Evolutionary conservation across 1,140 invertebrate species (phyloP), one percentile per base, ranked within the genome.

Genomic region (Drosophila sulfurigaster): DNA sequence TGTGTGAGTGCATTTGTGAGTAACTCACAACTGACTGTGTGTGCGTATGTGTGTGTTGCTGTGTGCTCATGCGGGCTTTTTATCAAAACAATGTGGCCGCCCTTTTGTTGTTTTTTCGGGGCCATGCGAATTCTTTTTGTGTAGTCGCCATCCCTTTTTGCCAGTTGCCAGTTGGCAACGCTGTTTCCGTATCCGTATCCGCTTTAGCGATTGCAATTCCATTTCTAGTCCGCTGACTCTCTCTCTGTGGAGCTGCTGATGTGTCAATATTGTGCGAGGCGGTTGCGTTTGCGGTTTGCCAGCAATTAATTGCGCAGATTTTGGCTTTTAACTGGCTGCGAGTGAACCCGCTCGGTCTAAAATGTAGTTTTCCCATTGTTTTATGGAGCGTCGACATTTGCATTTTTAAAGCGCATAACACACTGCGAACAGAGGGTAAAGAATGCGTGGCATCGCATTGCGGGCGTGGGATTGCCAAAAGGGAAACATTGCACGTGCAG

Each of bases 1-100:
- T 65, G 43, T 70, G 28, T 62, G 71, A 41, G 56, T 52, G 64
- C 30, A 46, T 68, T 35, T 71, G 60, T 30, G 60, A 32, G 45
- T 43, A 20, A 57, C 11, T 49, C 35, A 49, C 51, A 15, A 43
- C 41, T 11, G 30, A 32, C 8, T 28, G 8, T 52, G 11, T n/a
- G 28, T 54, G 48, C n/a, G n/a, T n/a, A n/a, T 38, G 35, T 35
- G 60, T 65, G 43, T 74, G 32, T 59, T 25, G 20, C 43, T 48
- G 63, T 52, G 51, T 52, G 71, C 6, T 74, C 80, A 87, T 87
- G 85, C 83, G 83, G 83, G 83, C 83, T 74, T 87, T 87, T 87
- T 87, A 87, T 87, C 83, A 87, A 87, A 89, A 88, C 83, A 88
- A 87, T 87, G 85, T 88, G 83, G 57, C 85, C 83, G 83, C 83